Conservation (phyloP, 2,888 invertebrate species). For the Pseudococcus jackbeardsleyi region DNA sequence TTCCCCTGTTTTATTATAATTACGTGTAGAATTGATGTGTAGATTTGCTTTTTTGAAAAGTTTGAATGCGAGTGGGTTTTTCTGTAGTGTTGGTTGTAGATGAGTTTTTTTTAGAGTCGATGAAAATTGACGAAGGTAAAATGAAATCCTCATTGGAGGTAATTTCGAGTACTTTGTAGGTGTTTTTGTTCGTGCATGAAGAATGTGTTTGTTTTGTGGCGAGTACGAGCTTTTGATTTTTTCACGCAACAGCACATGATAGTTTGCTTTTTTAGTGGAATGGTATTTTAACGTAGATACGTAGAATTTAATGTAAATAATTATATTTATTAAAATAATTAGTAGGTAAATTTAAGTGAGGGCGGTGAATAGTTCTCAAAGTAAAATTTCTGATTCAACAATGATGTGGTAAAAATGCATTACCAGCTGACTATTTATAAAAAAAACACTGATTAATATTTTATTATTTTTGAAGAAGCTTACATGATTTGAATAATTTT, state of each 20-base stretch:
- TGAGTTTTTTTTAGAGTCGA: neutral
- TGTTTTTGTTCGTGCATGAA: neutral
- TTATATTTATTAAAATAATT: no score
- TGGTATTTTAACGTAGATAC: constrained; percentile 23
- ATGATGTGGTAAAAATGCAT: no score
- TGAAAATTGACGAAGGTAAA: constrained; percentile 5
- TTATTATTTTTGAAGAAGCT: no score
- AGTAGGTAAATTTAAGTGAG: neutral
- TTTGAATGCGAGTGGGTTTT: constrained; percentile 9
- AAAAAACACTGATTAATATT: no score
- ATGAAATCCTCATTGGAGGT: neutral
- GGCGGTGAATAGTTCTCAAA: neutral
- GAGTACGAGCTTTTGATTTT: constrained; percentile 3
- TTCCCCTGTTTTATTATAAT: constrained; percentile 58
- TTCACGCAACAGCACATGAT: constrained; percentile 45
- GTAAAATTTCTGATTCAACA: no score
- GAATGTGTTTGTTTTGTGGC: constrained; percentile 2
- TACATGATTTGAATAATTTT: no score
- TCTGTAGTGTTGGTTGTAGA: neutral
- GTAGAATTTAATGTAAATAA: neutral
- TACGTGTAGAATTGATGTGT: constrained; percentile 43
- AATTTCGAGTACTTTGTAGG: neutral
- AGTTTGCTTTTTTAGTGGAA: neutral
- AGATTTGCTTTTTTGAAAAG: constrained; percentile 26
- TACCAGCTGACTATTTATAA: no score